A percentile compares a stretch with the other conserved stretches of the same genome.
Conservation (phyloP, 2,888 invertebrate genomes). For the Tetragonisca angustula region DNA sequence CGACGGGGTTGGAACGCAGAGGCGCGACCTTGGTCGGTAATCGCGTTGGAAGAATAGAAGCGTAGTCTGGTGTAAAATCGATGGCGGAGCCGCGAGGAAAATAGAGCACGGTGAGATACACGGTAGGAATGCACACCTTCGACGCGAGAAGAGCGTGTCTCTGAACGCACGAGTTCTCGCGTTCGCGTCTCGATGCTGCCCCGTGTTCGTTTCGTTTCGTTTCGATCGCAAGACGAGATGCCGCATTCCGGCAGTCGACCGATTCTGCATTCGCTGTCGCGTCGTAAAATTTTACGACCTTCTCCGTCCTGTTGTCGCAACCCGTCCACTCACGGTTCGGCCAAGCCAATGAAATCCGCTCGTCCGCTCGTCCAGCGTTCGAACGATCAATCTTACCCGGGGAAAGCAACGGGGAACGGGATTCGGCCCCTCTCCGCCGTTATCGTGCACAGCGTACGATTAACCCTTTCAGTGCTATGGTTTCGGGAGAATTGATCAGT, state of each 20-base stretch:
- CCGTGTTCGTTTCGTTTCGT: neutral
- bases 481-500: no score
- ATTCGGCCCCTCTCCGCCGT: neutral
- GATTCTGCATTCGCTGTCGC: constrained; percentile 9
- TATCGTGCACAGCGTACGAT: no score
- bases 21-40: constrained; percentile 50
- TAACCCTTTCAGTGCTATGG: no score
- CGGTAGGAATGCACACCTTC: constrained; percentile 24
- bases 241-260: neutral
- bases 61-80: constrained; percentile 62
- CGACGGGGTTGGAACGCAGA: constrained; percentile 26
- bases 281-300: constrained; percentile 23
- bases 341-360: constrained; percentile 17
- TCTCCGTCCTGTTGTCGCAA: neutral
- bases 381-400: constrained; percentile 1
- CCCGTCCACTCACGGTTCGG: no score
- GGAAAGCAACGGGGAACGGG: neutral
- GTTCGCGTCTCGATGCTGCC: neutral
- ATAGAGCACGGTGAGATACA: constrained; percentile 52
- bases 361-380: neutral
- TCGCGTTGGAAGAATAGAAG: constrained; percentile 53
- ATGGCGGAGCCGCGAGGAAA: constrained; percentile 56
- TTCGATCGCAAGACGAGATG: constrained; percentile 5
- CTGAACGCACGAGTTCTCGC: neutral
- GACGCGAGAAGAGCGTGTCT: constrained; percentile 1